Conservation (phyloP, 23 tunicate species). For the Halocynthia roretzi region DNA sequence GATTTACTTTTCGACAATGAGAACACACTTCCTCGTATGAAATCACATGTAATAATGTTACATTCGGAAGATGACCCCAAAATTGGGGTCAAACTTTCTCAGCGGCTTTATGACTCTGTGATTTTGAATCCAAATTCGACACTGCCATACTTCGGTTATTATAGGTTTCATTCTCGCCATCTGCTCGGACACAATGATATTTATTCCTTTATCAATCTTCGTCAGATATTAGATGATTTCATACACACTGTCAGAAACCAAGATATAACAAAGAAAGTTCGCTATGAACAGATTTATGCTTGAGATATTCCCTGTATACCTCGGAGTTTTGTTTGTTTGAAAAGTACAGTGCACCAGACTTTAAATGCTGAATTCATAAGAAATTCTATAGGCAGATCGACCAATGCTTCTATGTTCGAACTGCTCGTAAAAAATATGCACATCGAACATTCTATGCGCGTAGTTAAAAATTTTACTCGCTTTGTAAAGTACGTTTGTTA, state of each 20-base stretch:
- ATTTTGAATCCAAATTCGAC: background rate
- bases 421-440: too few relatives aligned
- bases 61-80: constrained; percentile 84
- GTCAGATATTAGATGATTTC: constrained; percentile 9
- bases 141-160: background rate
- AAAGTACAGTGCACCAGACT: too few relatives aligned
- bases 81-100: constrained; percentile 40
- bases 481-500: too few relatives aligned
- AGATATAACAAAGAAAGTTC: background rate
- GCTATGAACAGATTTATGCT: background rate
- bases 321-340: too few relatives aligned
- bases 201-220: constrained; percentile 1
- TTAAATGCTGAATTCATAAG: too few relatives aligned
- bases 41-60: constrained; percentile 31
- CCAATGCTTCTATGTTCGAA: too few relatives aligned
- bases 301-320: background rate
- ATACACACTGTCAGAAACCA: background rate
- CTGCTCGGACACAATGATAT: constrained; percentile 4
- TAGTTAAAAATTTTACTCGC: too few relatives aligned
- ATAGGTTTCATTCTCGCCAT: background rate
- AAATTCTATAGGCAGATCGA: too few relatives aligned
- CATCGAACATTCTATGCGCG: too few relatives aligned
- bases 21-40: constrained; percentile 11
- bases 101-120: constrained; percentile 31
- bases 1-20: constrained; percentile 31